Percentiles rank a stretch among this genome's conserved stretches.
Evolutionary conservation across 2,888 invertebrate species (phyloP).

Genomic region (Hedychridium roseum): DNA sequence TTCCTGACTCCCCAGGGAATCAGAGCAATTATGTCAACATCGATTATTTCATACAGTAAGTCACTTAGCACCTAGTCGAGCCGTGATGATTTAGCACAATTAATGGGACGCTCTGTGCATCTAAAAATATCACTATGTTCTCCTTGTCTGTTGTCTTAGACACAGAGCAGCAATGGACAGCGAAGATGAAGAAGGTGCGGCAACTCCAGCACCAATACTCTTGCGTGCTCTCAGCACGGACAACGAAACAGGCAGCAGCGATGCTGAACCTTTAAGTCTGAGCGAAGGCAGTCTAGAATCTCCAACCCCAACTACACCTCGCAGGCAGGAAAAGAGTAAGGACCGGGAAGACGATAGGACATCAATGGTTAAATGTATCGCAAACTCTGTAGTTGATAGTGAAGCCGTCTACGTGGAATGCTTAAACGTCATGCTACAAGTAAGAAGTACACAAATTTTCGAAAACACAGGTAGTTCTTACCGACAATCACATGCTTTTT

Average conservation of each 20-base stretch:
- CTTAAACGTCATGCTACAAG: conserved; percentile 87
- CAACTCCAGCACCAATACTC: conserved; percentile 57
- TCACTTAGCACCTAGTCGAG: conserved; percentile 8
- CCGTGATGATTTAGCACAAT: neutral
- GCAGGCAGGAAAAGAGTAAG: conserved; percentile 64
- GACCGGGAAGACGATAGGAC: conserved; percentile 81
- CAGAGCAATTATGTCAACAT: conserved; percentile 92
- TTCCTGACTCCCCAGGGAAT: conserved; percentile 80
- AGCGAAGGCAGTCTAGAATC: conserved; percentile 62
- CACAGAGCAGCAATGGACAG: conserved; percentile 60
- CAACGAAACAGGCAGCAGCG: conserved; percentile 62
- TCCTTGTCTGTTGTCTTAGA: conserved; percentile 29
- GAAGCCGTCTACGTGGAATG: conserved; percentile 91
- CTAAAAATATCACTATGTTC: neutral
- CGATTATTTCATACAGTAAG: conserved; percentile 88
- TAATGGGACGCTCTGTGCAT: too few species aligned
- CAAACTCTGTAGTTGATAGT: conserved; percentile 89
- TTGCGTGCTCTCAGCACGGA: conserved; percentile 59
- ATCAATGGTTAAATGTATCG: conserved; percentile 87
- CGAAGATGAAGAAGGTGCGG: conserved; percentile 61
- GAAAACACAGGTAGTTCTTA: neutral
- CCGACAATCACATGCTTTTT: conserved; percentile 7
- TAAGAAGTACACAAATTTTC: conserved; percentile 63
- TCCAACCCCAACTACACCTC: conserved; percentile 60
- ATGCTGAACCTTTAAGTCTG: conserved; percentile 60